Conservation (phyloP, 2,113 vertebrate genomes). For the Ifrita kowaldi region DNA sequence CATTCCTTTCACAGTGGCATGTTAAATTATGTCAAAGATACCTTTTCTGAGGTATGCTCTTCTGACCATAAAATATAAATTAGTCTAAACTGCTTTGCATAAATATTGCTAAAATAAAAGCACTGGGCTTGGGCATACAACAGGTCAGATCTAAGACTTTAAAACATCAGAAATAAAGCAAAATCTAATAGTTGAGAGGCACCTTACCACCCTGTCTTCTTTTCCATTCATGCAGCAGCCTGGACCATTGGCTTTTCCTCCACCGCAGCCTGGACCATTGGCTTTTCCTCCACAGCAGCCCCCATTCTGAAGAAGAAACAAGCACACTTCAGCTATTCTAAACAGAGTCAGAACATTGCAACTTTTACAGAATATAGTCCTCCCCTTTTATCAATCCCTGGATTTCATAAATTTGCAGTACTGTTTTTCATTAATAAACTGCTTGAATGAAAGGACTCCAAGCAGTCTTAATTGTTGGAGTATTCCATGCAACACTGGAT, state of each 20-base stretch:
- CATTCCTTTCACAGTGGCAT: neutral
- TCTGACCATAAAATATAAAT: neutral
- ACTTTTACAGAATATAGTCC: neutral
- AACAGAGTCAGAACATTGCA: neutral
- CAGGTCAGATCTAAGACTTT: neutral
- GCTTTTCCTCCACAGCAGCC: slow-evolving; percentile 78
- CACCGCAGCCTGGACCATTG: slow-evolving; percentile 75
- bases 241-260: slow-evolving; percentile 54
- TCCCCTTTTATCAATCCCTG: neutral
- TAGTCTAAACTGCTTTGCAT: neutral
- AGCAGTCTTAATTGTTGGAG: neutral
- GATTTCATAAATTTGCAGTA: neutral
- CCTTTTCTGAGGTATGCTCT: neutral
- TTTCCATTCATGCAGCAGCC: slow-evolving; percentile 80
- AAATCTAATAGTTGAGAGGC: neutral
- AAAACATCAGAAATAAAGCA: neutral
- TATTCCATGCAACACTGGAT: neutral
- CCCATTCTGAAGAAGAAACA: slow-evolving; percentile 46
- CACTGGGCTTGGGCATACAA: neutral
- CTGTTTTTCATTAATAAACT: neutral
- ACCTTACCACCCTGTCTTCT: slow-evolving; percentile 47
- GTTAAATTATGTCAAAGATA: neutral
- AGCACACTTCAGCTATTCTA: neutral
- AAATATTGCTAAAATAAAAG: neutral
- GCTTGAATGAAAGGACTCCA: neutral